phyloP scores from a whole-genome alignment of 30 jellyfish, hydroid and myxozoan genomes.

The Turritopsis dohrnii region DNA sequence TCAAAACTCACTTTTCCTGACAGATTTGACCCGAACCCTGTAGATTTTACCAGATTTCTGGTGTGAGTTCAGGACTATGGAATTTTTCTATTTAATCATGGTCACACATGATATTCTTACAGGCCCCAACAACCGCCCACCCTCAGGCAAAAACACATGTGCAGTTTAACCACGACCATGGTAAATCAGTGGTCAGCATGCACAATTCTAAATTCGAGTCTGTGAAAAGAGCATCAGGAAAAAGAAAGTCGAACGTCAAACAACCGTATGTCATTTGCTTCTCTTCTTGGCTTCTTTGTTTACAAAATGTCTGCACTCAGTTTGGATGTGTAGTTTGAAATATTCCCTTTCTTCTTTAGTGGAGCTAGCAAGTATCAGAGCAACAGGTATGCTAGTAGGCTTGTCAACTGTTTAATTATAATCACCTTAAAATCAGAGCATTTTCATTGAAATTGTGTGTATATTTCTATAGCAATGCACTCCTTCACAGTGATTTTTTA shows the following conservation, averaged over 20 bases:
- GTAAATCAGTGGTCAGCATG: conserved; percentile 58
- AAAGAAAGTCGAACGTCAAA: conserved; percentile 63
- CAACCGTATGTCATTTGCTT: conserved; percentile 55
- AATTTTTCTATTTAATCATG: not conserved
- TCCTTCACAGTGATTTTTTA: too few relatives aligned
- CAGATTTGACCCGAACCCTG: too few relatives aligned
- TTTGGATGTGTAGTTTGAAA: too few relatives aligned
- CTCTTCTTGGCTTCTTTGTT: not conserved
- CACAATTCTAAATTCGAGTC: conserved; percentile 79
- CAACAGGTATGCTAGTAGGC: not conserved
- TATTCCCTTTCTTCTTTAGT: not conserved
- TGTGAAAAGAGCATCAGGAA: conserved; percentile 68
- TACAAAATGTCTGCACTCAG: too few relatives aligned
- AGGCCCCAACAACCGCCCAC: conserved; percentile 49
- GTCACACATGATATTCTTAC: not conserved
- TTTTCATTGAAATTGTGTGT: too few relatives aligned
- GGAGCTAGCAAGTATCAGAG: not conserved
- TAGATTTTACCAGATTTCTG: not conserved
- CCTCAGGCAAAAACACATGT: conserved; percentile 70
- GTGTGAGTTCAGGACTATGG: not conserved
- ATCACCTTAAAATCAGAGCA: too few relatives aligned
- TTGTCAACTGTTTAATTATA: too few relatives aligned
- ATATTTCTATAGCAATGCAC: too few relatives aligned
- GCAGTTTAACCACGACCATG: conserved; percentile 71
- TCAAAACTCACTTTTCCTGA: too few relatives aligned